Conservation (phyloP, 2,113 vertebrate species). For the Gasterosteus nipponicus region DNA sequence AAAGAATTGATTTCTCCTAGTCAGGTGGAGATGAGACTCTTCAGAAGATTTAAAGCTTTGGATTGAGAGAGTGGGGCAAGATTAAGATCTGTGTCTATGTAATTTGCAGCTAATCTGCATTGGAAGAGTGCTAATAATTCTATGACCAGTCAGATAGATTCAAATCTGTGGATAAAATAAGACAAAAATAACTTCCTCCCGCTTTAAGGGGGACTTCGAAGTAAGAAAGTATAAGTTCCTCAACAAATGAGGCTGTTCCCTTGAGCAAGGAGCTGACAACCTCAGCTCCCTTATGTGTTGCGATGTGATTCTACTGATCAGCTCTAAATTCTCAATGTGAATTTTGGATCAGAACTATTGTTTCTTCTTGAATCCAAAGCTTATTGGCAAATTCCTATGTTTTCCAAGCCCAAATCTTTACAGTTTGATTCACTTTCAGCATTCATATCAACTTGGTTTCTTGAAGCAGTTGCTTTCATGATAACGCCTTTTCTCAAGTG, state of each 20-base stretch:
- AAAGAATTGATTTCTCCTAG: conserved; percentile 65
- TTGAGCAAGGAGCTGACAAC: background rate
- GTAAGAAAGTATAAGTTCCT: background rate
- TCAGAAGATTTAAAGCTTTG: conserved; percentile 65
- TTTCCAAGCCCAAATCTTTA: background rate
- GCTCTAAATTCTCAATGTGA: background rate
- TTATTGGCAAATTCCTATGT: background rate
- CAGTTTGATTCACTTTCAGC: background rate
- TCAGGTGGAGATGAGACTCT: conserved; percentile 68
- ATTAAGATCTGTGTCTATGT: conserved; percentile 44
- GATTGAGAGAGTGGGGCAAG: conserved; percentile 43
- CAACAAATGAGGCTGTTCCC: background rate
- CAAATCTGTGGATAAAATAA: conserved; percentile 21
- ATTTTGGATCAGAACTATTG: background rate
- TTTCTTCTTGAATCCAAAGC: background rate
- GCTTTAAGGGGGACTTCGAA: conserved; percentile 1
- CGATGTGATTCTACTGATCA: background rate
- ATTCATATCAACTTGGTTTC: background rate
- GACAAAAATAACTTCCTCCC: background rate
- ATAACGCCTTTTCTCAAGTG: background rate
- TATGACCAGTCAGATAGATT: conserved; percentile 8
- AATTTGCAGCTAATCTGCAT: conserved; percentile 35
- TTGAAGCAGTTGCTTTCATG: background rate
- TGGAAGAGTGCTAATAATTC: conserved; percentile 28
- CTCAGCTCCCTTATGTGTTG: background rate